Evolutionary conservation across 2,888 invertebrate genomes (phyloP), one percentile per base, ranked within the genome.

Genomic region (Drosophila picticornis): DNA sequence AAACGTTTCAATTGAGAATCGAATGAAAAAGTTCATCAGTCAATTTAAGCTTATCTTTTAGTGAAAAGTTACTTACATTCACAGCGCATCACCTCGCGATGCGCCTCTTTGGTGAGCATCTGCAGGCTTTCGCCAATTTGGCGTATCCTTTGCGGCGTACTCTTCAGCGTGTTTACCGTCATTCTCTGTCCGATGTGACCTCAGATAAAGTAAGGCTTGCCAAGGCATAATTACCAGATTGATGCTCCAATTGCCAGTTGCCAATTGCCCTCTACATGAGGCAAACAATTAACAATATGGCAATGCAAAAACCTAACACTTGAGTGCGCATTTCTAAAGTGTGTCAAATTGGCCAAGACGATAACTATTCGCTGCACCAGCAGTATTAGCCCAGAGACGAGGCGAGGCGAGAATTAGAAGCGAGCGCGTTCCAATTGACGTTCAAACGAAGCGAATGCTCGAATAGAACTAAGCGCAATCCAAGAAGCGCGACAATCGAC

Each of bases 41-140:
- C 22, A 22, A 11, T 43, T 22, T 25, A 25, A 2, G 46, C 2
- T 7, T 25, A 1, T 7, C 16, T 4, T 38, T 16, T 27, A 71
- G 27, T 19, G 0, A n/a, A 43, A 50, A 11, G 4, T 34, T 53
- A 91, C 91, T 92, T 77, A 92, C 91, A 79, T 80, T 91, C 92
- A 73, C 84, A 90, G 60, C 83, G 82, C 53, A 83, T 58, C 55
- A 88, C 81, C 69, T 78, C 78, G 40, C 77, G 74, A 55, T 82
- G 87, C 34, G 91, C 91, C 65, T 90, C 84, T 68, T 86, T 86
- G 58, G 77, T 90, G 46, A 92, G 83, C 90, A 92, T 88, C 84
- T 90, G 81, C 60, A 92, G 88, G 31, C 91, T 88, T 53, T 88
- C 80, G 62, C 90, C 90, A 57, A 87, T 78, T 59, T 56, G 70